Base-by-base conservation (phyloP, 2,113 vertebrate species). In the Salvelinus sp. region DNA sequence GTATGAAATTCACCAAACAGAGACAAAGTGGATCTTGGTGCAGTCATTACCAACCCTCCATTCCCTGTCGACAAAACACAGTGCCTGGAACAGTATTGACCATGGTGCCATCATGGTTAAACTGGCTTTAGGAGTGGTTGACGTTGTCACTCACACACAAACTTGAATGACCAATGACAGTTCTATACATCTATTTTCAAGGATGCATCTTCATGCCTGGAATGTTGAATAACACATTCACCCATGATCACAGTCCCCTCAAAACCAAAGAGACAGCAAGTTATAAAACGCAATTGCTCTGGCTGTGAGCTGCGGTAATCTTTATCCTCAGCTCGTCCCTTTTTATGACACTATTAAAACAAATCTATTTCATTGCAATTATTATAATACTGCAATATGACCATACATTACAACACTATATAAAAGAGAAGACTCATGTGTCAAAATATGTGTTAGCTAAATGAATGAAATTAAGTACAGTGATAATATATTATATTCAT, bases 41-140 rank as follows among this genome's bases (percentile, higher is more conserved):
- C 38, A 38, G 30, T 69, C 30, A 4, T 23, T 44, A n/a, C 30
- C 18, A 22, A 44, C 38, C n/a, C 33, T 47, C 18, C 67, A 69
- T 38, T 69, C 20, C 30, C 67, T 69, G 67, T 44, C 67, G n/a
- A 47, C 30, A 38, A 2, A 38, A n/a, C 14, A 69, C 22, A 47
- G 30, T 68, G 44, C 38, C 68, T 48, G 38, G 68, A 48, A 13
- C 20, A 47, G 18, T 48, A 3, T 44, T 69, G 12, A 69, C 68
- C 68, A 69, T 23, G 38, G 3, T 69, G 68, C 38, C 38, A 47
- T 47, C 38, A 47, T 47, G 22, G 12, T 23, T 13, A 14, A 23
- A 20, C 44, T 69, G 68, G 68, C 68, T 25, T 18, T 69, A 66
- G 44, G 68, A 14, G 68, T 69, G 38, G 38, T 16, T 50, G 38